Conservation (phyloP, 2,113 vertebrate species). For the Tupaia tana region DNA sequence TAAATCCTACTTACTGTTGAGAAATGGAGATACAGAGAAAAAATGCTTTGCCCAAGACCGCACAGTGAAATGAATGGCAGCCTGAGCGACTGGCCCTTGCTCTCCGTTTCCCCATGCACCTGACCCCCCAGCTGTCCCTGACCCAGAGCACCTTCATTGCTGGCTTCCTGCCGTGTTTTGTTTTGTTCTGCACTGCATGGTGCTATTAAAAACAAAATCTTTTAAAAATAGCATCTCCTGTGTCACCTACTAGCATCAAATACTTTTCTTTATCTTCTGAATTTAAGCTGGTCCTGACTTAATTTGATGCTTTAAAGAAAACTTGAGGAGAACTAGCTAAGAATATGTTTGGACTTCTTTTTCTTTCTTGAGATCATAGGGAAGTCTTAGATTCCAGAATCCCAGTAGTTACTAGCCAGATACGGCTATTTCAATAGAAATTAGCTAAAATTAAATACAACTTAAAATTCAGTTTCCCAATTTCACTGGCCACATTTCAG, state of each 20-base stretch:
- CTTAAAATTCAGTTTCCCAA: background rate
- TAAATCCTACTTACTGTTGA: background rate
- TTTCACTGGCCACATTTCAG: background rate
- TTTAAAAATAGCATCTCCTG: background rate
- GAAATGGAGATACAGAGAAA: background rate
- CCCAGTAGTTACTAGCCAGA: background rate
- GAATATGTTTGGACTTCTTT: background rate
- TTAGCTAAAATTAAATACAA: background rate
- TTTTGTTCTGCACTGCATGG: background rate
- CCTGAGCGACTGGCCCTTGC: background rate
- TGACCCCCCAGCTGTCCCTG: background rate
- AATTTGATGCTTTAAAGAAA: slow-evolving; percentile 24
- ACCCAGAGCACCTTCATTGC: background rate
- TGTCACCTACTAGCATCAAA: background rate
- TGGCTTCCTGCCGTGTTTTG: background rate
- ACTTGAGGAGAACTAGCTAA: background rate
- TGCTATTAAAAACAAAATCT: slow-evolving; percentile 9
- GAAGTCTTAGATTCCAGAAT: background rate
- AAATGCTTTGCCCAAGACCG: background rate
- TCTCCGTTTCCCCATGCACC: background rate
- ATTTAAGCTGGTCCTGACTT: background rate
- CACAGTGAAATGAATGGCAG: background rate
- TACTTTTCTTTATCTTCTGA: background rate
- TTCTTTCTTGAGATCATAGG: background rate
- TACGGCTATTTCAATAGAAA: background rate